These are phyloP conservation scores for Platycheirus rosarum DNA, from an alignment of 2,888 invertebrate species.

Conservation along the genomic window DNA sequence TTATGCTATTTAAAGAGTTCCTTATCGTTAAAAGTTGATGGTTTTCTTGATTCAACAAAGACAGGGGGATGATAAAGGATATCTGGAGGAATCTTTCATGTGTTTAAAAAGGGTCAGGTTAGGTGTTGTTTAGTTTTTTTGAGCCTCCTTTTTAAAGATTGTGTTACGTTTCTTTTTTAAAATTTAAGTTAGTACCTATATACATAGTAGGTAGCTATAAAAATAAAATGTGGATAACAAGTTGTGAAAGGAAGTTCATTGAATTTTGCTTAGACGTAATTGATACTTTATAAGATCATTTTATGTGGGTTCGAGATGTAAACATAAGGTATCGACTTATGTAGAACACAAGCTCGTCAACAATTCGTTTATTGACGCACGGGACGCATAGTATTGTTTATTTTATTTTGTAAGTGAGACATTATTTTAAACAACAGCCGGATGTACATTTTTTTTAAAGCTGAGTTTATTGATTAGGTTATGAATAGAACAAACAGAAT, in stretches of 20 bases:
- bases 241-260: constrained; percentile 3
- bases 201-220: no score
- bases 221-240: neutral
- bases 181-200: no score
- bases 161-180: neutral
- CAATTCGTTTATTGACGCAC: no score
- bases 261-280: neutral
- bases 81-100: no score
- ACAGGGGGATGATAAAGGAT: constrained; percentile 15
- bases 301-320: neutral
- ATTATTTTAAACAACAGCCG: no score
- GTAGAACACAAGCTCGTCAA: no score
- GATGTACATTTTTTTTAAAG: no score
- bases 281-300: neutral
- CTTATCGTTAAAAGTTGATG: neutral
- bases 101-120: no score
- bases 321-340: neutral
- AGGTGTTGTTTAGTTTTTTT: constrained; percentile 3
- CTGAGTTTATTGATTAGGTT: no score
- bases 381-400: no score
- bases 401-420: no score
- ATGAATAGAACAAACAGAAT: no score
- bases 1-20: neutral
- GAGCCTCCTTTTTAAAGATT: neutral
- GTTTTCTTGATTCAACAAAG: neutral